A percentile compares a stretch with the other conserved stretches of the same genome.
Evolutionary conservation across 2,113 vertebrate genomes (phyloP).

Genomic region (Neolamprologus variostigma): DNA sequence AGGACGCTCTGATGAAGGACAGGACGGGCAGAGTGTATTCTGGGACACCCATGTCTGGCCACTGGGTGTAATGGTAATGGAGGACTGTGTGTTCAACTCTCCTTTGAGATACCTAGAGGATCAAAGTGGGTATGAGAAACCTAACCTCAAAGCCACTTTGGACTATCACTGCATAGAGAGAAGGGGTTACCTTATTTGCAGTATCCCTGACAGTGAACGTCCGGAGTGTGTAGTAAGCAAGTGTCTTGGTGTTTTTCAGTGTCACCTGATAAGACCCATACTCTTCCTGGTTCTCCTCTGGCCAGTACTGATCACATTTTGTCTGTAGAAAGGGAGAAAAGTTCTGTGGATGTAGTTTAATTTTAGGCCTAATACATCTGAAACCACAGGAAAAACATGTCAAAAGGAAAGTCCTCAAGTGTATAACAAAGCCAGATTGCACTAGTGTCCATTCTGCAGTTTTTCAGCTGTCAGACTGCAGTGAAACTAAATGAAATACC

Average conservation of each 20-base stretch:
- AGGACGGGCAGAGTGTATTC: slow-evolving; percentile 89
- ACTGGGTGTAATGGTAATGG: slow-evolving; percentile 97
- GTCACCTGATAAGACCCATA: slow-evolving; percentile 90
- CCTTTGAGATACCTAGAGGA: slow-evolving; percentile 79
- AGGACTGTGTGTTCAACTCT: slow-evolving; percentile 80
- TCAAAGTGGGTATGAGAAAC: background rate
- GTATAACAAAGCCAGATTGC: background rate
- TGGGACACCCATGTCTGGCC: slow-evolving; percentile 97
- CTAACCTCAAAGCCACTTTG: background rate
- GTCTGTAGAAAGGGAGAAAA: slow-evolving; percentile 67
- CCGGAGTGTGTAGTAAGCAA: slow-evolving; percentile 90
- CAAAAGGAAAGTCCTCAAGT: background rate
- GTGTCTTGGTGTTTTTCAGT: slow-evolving; percentile 80
- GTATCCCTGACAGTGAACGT: slow-evolving; percentile 85
- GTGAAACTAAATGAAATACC: background rate
- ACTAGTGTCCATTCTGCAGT: background rate
- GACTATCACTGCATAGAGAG: background rate
- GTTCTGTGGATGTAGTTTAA: background rate
- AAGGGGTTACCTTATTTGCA: slow-evolving; percentile 76
- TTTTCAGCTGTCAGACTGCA: background rate
- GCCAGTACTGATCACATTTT: slow-evolving; percentile 99
- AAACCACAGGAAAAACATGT: background rate
- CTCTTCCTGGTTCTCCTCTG: slow-evolving; percentile 85
- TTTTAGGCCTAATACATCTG: background rate
- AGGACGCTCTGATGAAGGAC: slow-evolving; percentile 86